Base-by-base conservation (phyloP, 2,113 vertebrate genomes). In the Tachysurus fulvidraco region DNA sequence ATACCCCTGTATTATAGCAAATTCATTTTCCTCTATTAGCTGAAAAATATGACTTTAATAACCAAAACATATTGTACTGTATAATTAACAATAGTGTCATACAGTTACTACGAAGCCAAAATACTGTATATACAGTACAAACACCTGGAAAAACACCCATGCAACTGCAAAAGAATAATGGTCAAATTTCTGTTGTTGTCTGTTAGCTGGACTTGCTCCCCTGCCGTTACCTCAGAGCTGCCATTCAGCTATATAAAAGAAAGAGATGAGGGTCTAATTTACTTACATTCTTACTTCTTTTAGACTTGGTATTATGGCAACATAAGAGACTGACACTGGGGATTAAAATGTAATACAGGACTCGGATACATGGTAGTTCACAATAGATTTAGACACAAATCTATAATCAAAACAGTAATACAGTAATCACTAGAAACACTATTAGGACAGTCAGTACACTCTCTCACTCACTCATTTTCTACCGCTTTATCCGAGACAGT, bases 161-260 rank as follows among this genome's bases (percentile, higher is more conserved):
- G 7, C 17, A 73, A 73, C 17, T 44, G 8, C 8, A 44, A 73
- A 73, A 3, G 23, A 71, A 41, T 10, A 85, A 94, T 82, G 14
- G 88, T 92, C 77, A 94, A 88, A 67, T 23, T 90, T 2, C 84
- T 54, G 85, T 60, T 76, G 69, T 85, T 91, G 84, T 89, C 86
- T 65, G 86, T 91, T 85, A 93, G 10, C 50, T 90, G 91, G 85
- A 93, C 90, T 89, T 91, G 85, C 11, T 87, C 90, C 36, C 90
- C 85, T 52, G 65, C 36, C 84, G 84, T 89, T 46, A 94, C 71
- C 87, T 88, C 87, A 88, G 91, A 91, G 89, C 89, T 93, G 84
- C 82, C 8, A 81, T 94, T 94, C 80, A 91, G 64, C 93, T 92
- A 93, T 23, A 44, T 73, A 88, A 90, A 93, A 28, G 89, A 86